Evolutionary conservation across 1,140 invertebrate species (phyloP).

Genomic region (Nephotettix cincticeps): DNA sequence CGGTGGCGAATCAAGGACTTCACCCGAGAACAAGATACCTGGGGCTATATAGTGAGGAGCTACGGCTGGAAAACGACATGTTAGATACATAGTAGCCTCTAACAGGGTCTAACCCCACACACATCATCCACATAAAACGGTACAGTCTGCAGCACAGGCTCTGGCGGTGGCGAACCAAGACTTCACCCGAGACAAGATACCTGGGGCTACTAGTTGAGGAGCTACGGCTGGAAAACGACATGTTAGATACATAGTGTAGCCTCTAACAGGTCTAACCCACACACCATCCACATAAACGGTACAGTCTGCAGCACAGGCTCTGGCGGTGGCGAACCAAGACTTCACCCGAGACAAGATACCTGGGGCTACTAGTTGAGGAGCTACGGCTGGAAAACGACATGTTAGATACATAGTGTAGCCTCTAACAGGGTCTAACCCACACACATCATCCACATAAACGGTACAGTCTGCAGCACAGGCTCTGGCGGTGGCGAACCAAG

Average conservation of each 20-base stretch:
- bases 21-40: neutral
- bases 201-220: neutral
- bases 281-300: neutral
- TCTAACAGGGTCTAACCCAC: neutral
- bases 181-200: neutral
- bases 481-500: neutral
- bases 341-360: neutral
- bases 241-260: neutral
- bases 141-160: neutral
- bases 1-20: neutral
- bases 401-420: neutral
- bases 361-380: neutral
- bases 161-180: neutral
- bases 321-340: neutral
- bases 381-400: neutral
- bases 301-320: neutral
- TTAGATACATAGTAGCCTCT: neutral
- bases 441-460: neutral
- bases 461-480: neutral
- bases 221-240: neutral
- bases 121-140: neutral
- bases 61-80: no score
- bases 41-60: no score
- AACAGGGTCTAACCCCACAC: neutral
- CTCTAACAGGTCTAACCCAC: neutral